Conservation (phyloP, 2,113 vertebrate species). For the Chunga burmeisteri region DNA sequence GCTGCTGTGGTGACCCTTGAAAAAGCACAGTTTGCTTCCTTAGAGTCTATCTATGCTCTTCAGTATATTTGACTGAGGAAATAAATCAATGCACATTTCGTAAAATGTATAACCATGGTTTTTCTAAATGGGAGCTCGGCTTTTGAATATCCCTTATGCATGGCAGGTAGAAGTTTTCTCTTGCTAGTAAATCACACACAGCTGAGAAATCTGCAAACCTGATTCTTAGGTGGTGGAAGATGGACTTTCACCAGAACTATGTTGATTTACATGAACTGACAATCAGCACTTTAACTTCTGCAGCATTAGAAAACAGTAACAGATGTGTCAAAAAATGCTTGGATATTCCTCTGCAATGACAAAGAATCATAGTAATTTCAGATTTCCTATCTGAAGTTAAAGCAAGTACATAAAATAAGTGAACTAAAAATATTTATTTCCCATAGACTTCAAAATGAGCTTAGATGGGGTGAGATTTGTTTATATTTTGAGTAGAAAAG, state of each 20-base stretch:
- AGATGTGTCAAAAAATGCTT: not conserved
- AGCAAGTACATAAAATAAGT: not conserved
- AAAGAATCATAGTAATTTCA: not conserved
- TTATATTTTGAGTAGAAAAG: not conserved
- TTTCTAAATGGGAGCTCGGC: not conserved
- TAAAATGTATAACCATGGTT: not conserved
- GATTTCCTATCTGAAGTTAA: not conserved
- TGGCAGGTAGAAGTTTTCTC: not conserved
- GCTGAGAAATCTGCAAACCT: not conserved
- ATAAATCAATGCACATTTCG: not conserved
- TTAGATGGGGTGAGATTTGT: not conserved
- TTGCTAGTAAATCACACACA: not conserved
- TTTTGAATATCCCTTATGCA: not conserved
- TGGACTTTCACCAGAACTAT: not conserved
- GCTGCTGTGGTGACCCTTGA: not conserved
- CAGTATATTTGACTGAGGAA: not conserved
- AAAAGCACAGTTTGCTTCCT: not conserved
- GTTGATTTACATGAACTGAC: not conserved
- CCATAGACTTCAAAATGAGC: not conserved
- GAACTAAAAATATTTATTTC: not conserved
- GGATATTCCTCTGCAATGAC: not conserved
- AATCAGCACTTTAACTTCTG: not conserved
- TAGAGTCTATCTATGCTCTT: not conserved
- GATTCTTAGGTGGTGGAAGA: not conserved
- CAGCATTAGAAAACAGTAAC: not conserved